These are phyloP conservation scores for Epinephelus fuscoguttatus DNA, from an alignment of 2,113 vertebrate genomes.

Conservation along the genomic window DNA sequence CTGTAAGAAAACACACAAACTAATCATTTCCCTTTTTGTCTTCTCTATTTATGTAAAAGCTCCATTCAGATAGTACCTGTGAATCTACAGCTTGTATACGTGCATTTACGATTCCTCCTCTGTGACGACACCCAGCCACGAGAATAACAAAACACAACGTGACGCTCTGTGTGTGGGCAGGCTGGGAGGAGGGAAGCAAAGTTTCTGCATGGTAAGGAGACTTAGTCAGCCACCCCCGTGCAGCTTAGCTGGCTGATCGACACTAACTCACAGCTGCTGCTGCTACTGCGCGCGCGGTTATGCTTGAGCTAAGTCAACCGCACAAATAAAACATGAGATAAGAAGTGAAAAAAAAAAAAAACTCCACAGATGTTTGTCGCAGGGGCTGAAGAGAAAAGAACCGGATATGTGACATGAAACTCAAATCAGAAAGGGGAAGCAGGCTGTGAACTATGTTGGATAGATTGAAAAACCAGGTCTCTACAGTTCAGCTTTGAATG, in stretches of 20 bases:
- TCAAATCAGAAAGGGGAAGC: constrained; percentile 61
- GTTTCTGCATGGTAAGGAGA: constrained; percentile 70
- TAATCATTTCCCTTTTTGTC: background rate
- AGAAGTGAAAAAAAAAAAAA: constrained; percentile 24
- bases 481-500: background rate
- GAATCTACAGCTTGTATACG: background rate
- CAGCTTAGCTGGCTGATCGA: constrained; percentile 58
- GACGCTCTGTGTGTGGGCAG: constrained; percentile 58
- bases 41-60: background rate
- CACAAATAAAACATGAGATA: constrained; percentile 59
- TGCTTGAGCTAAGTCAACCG: constrained; percentile 41
- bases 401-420: constrained; percentile 66
- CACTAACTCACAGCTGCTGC: constrained; percentile 64
- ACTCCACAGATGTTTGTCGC: constrained; percentile 61
- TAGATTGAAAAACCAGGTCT: constrained; percentile 8
- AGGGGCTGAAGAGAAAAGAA: constrained; percentile 43
- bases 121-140: constrained; percentile 32
- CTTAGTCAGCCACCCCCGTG: constrained; percentile 73
- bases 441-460: background rate
- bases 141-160: constrained; percentile 64
- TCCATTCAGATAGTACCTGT: background rate
- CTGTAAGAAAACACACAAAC: background rate
- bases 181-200: constrained; percentile 49
- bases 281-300: constrained; percentile 12
- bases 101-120: constrained; percentile 9